Evolutionary conservation across 2,888 invertebrate genomes (phyloP).

Genomic region (Panzeria rudis): DNA sequence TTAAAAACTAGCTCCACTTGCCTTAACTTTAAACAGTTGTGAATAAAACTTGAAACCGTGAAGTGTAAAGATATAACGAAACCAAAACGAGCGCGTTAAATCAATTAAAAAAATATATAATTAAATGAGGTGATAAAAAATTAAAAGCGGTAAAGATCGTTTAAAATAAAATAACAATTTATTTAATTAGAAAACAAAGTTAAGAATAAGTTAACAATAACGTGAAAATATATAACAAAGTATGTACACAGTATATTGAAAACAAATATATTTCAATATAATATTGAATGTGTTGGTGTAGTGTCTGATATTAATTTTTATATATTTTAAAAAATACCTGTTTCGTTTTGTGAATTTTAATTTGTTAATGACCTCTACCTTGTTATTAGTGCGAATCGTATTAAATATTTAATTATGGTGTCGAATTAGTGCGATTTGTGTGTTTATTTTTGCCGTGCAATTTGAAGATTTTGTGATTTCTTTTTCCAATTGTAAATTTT

Average conservation of each 20-base stretch:
- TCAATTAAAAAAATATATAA: constrained; percentile 7
- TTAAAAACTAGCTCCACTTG: constrained; percentile 72
- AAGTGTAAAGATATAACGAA: constrained; percentile 42
- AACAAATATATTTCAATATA: background rate
- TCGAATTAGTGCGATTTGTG: constrained; percentile 32
- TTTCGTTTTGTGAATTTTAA: constrained; percentile 58
- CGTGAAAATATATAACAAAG: background rate
- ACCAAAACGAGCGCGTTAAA: constrained; percentile 38
- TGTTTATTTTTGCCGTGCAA: background rate
- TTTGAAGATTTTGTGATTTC: background rate
- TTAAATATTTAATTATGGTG: constrained; percentile 12
- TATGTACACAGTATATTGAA: background rate
- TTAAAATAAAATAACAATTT: background rate
- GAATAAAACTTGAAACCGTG: constrained; percentile 68
- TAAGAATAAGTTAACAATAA: constrained; percentile 10
- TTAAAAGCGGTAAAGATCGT: constrained; percentile 8
- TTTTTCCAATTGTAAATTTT: background rate
- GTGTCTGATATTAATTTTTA: constrained; percentile 10
- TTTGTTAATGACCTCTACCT: constrained; percentile 58
- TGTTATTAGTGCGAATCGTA: constrained; percentile 17
- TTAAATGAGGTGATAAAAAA: constrained; percentile 43
- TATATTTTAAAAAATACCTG: constrained; percentile 53
- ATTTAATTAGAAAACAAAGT: background rate
- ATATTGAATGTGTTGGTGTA: constrained; percentile 30
- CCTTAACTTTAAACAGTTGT: constrained; percentile 67